A percentile compares a stretch with the other conserved stretches of the same genome.
These are phyloP conservation scores for Phenacoccus solenopsis DNA, from an alignment of 1,140 invertebrate species.

Conservation along the genomic window DNA sequence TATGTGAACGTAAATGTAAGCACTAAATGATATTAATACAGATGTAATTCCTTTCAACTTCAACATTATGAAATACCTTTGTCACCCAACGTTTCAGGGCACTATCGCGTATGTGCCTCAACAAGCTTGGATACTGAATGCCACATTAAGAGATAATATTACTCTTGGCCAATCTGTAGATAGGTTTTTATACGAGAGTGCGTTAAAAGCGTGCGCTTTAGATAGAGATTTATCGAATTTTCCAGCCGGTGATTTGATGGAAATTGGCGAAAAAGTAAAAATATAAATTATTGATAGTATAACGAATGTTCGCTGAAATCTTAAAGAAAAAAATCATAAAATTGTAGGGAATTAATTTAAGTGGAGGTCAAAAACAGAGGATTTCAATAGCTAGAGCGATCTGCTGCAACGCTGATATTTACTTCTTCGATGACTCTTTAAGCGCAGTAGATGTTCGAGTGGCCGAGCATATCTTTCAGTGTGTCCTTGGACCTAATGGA, in stretches of 20 bases:
- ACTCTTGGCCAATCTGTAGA: constrained; percentile 61
- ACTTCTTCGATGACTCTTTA: constrained; percentile 88
- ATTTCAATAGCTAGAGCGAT: constrained; percentile 88
- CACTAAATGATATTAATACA: background rate
- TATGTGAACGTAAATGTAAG: constrained; percentile 55
- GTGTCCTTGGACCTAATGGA: constrained; percentile 67
- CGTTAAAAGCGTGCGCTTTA: constrained; percentile 72
- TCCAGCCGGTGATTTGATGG: constrained; percentile 75
- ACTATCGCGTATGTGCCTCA: constrained; percentile 78
- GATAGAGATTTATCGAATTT: constrained; percentile 72
- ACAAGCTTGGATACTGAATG: constrained; percentile 90
- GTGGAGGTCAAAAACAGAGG: constrained; percentile 94
- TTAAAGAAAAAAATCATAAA: background rate
- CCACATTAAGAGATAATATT: constrained; percentile 76
- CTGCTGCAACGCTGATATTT: constrained; percentile 73
- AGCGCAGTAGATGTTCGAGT: constrained; percentile 93
- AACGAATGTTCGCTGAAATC: background rate
- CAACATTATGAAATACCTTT: too few species aligned
- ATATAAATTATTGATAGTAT: background rate
- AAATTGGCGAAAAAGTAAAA: constrained; percentile 73
- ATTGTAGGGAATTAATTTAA: constrained; percentile 71
- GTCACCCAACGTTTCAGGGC: constrained; percentile 43
- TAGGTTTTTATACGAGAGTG: constrained; percentile 57
- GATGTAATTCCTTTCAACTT: background rate
- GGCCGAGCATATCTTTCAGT: constrained; percentile 89